phyloP scores from a whole-genome alignment of 2,888 invertebrate genomes.

The Metacarcinus magister region DNA sequence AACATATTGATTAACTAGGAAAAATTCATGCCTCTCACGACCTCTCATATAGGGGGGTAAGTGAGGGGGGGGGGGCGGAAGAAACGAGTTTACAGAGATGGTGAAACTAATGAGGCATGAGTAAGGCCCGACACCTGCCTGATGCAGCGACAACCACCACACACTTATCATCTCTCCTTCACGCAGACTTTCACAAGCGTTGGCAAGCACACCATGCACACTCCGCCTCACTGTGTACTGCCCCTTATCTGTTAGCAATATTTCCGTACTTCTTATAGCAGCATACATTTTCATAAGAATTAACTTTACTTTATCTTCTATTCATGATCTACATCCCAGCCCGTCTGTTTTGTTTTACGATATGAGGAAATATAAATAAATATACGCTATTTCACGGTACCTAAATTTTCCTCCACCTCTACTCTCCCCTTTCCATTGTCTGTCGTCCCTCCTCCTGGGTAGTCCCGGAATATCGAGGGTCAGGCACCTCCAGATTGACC shows the following conservation, averaged over 20 bases:
- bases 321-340: not conserved
- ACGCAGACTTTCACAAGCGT: not conserved
- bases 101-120: constrained; percentile 11
- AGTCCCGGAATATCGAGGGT: not conserved
- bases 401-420: not conserved
- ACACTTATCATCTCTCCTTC: not conserved
- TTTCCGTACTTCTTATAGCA: not conserved
- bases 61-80: not conserved
- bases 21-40: constrained; percentile 21
- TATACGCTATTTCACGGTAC: not conserved
- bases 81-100: not conserved
- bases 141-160: constrained; percentile 21
- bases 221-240: not conserved
- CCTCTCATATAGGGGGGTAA: not conserved
- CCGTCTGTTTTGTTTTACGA: not conserved
- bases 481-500: not conserved
- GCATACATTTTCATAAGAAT: not conserved
- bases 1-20: constrained; percentile 13
- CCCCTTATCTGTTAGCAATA: not conserved
- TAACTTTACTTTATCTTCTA: not conserved
- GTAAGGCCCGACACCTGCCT: constrained; percentile 11
- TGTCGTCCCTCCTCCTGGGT: not conserved
- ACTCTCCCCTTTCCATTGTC: not conserved
- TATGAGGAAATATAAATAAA: not conserved
- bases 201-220: not conserved